Evolutionary conservation across 2,888 invertebrate species (phyloP), one percentile per base, ranked within the genome.

Genomic region (Choreutis nemorana): DNA sequence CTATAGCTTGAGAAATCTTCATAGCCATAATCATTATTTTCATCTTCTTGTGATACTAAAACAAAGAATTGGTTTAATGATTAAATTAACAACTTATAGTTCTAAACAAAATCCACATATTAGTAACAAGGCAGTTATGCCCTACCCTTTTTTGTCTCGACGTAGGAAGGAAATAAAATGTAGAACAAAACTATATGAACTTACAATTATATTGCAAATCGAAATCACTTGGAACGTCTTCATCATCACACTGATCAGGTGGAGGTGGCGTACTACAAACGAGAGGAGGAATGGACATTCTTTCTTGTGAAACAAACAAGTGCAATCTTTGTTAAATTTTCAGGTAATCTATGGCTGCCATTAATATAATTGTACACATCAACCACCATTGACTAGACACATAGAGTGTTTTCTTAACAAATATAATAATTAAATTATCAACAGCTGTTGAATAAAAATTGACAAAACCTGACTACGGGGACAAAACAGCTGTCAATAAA

Each of bases 241-340:
- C 84, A 35, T 83, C 83, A 31, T 84, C 85, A 37, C 83, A 83
- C 48, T 83, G 83, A 41, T 85, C 84, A 34, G 84, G 77, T 34
- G 86, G 86, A 37, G 86, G 86, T 47, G 86, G 86, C 45, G 85
- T 84, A 34, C 83, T 83, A 45, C 85, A 84, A 46, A 86, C 83
- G 44, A 86, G 71, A 37, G 86, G 86, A 58, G 86, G 86, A 57
- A 86, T 82, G 51, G 83, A 83, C 84, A 84, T 84, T 48, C 48
- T 72, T 41, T n/a, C n/a, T n/a, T n/a, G n/a, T n/a, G n/a, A n/a
- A n/a, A n/a, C n/a, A n/a, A n/a, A 23, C 13, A 23, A 23, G 8
- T 12, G 23, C 13, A 11, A 23, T 8, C 8, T 10, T 23, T 12
- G 13, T 23, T 23, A 10, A 23, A 23, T 11, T 23, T 23, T n/a